Evolutionary conservation across 2,113 vertebrate genomes (phyloP), one percentile per base, ranked within the genome.

Genomic region (Zeus faber): DNA sequence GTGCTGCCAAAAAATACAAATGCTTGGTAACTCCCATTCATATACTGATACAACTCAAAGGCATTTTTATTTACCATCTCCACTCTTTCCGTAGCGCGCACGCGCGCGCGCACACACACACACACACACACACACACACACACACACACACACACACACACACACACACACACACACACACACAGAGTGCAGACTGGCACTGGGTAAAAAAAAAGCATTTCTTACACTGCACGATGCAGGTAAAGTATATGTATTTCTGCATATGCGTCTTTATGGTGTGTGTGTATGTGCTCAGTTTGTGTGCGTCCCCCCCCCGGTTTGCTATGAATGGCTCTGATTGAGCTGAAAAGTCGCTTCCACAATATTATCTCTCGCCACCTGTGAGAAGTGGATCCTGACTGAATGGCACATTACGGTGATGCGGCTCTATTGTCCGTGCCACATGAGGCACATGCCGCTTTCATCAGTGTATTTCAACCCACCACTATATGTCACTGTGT

Each of bases 341-440:
- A 71, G 67, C 61, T 40, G 21, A 53, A 49, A 54, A 62, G 41
- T 54, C 43, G 43, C 14, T 3, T 39, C 37, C 60, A 64, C 62
- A 80, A 51, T 73, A 59, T 71, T 62, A 71, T 81, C 71, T 79
- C 43, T 22, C 37, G 62, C 48, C 54, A 67, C 66, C 62, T 80
- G 79, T 39, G 55, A 44, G 49, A 31, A 53, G 46, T 31, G 49
- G 18, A 29, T 58, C 69, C 50, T 17, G 6, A 22, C 41, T 73
- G 63, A 79, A 67, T 60, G 68, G 59, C 63, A 73, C 63, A 75
- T 71, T 70, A 60, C 33, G 31, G 61, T 65, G 4, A 24, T 21
- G 9, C 37, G 13, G 46, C 39, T 24, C 49, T 20, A 57, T 79
- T 71, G 73, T 81, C 45, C 60, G 35, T 51, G 1, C 14, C 47